These are phyloP conservation scores for Trichopoda pennipes DNA, from an alignment of 2,888 invertebrate genomes.

Conservation along the genomic window DNA sequence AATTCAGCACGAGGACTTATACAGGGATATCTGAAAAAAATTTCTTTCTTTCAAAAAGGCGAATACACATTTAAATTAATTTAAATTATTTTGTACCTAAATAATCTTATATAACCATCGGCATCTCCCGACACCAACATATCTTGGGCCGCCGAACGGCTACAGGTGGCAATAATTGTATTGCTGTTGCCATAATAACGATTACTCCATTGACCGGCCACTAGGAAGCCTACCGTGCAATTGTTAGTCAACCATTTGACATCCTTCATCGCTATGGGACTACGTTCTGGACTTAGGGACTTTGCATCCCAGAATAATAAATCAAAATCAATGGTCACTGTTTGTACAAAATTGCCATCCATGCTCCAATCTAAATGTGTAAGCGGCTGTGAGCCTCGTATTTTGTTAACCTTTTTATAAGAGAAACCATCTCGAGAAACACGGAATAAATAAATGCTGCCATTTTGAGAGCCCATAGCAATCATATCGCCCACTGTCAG, in stretches of 20 bases:
- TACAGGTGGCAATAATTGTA: conserved; percentile 90
- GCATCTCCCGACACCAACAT: conserved; percentile 92
- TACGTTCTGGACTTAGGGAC: conserved; percentile 91
- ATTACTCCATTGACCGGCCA: conserved; percentile 95
- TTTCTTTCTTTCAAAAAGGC: not conserved
- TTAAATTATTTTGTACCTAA: conserved; percentile 83
- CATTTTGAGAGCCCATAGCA: conserved; percentile 95
- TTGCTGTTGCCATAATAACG: conserved; percentile 92
- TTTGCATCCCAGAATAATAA: conserved; percentile 95
- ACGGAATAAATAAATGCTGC: conserved; percentile 88
- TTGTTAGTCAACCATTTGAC: conserved; percentile 94
- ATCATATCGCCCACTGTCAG: conserved; percentile 90
- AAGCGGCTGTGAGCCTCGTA: conserved; percentile 91
- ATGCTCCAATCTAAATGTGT: conserved; percentile 95
- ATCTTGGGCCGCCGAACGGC: conserved; percentile 91
- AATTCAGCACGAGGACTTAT: conserved; percentile 92
- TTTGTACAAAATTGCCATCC: conserved; percentile 92
- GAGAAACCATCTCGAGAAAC: conserved; percentile 94
- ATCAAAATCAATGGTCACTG: conserved; percentile 94
- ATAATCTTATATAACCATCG: conserved; percentile 92
- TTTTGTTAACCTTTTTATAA: conserved; percentile 94
- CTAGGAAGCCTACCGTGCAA: conserved; percentile 92
- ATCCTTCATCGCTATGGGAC: conserved; percentile 94
- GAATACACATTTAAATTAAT: not conserved
- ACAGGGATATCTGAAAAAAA: conserved; percentile 88